A percentile compares a stretch with the other conserved stretches of the same genome.
phyloP scores from a whole-genome alignment of 2,888 invertebrate genomes.

The Pinctada fucata region DNA sequence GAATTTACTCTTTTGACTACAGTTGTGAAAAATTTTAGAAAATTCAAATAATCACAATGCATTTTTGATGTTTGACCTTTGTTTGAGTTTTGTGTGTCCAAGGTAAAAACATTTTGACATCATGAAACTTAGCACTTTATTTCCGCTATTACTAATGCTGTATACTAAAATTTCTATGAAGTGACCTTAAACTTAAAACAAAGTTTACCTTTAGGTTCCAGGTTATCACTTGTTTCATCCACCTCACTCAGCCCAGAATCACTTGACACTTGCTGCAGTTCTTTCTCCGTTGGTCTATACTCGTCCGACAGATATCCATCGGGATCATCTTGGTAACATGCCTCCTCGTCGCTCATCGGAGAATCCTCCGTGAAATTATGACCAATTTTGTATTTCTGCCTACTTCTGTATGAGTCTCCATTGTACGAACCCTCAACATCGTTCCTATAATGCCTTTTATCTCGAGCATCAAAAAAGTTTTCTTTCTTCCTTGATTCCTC shows the following conservation, averaged over 20 bases:
- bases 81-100: too few species aligned
- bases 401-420: slow-evolving; percentile 6
- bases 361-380: slow-evolving; percentile 53
- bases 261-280: not conserved
- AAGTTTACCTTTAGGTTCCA: too few species aligned
- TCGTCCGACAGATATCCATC: slow-evolving; percentile 30
- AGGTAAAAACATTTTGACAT: too few species aligned
- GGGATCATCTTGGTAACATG: slow-evolving; percentile 26
- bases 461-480: slow-evolving; percentile 57
- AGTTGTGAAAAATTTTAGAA: too few species aligned
- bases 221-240: not conserved
- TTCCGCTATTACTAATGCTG: too few species aligned
- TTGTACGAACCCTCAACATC: slow-evolving; percentile 35
- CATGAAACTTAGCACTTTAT: too few species aligned
- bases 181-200: too few species aligned
- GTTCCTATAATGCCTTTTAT: slow-evolving; percentile 43
- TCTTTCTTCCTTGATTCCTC: slow-evolving; percentile 9
- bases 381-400: slow-evolving; percentile 21
- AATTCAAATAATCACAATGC: too few species aligned
- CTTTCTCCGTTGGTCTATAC: slow-evolving; percentile 28
- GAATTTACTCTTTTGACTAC: too few species aligned
- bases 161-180: too few species aligned
- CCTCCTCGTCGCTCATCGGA: slow-evolving; percentile 53
- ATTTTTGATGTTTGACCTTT: too few species aligned
- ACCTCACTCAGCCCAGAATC: slow-evolving; percentile 3